Conservation (phyloP, 2,888 invertebrate genomes). For the Isoperla grammatica region DNA sequence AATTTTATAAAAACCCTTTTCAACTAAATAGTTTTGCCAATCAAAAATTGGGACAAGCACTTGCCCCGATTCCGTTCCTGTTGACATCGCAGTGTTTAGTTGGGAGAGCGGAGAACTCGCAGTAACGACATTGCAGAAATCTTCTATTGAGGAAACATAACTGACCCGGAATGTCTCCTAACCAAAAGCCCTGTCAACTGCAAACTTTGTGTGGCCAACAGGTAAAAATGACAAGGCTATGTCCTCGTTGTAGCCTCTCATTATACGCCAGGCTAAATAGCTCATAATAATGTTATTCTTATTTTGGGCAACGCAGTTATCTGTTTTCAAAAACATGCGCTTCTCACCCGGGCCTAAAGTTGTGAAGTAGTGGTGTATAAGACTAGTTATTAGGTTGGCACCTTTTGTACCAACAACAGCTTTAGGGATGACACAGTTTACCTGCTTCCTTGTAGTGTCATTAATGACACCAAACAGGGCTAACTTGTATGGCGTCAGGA, state of each 20-base stretch:
- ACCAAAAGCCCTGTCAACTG: constrained; percentile 18
- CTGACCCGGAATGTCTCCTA: constrained; percentile 8
- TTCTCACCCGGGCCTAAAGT: constrained; percentile 18
- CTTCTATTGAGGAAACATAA: no score
- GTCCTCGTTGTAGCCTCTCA: background rate
- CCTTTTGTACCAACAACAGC: background rate
- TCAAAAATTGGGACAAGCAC: no score
- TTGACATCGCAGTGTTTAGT: no score
- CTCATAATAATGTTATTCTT: constrained; percentile 26
- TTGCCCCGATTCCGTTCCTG: no score
- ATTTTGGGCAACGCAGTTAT: constrained; percentile 29
- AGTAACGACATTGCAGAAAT: no score
- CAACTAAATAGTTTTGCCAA: no score
- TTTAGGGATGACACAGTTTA: constrained; percentile 25
- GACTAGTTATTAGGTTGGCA: no score
- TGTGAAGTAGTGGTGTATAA: background rate
- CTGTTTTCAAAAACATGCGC: constrained; percentile 21
- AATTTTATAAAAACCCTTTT: no score
- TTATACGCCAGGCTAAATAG: background rate
- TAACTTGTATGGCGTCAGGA: constrained; percentile 26
- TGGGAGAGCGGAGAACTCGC: no score
- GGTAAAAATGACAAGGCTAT: constrained; percentile 14
- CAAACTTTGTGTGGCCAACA: constrained; percentile 18
- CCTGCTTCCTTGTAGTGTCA: constrained; percentile 21
- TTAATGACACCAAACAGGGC: constrained; percentile 27